Percentiles rank a stretch among this genome's conserved stretches.
phyloP scores from a whole-genome alignment of 2,113 vertebrate species.

The Paedocypris sp. region DNA sequence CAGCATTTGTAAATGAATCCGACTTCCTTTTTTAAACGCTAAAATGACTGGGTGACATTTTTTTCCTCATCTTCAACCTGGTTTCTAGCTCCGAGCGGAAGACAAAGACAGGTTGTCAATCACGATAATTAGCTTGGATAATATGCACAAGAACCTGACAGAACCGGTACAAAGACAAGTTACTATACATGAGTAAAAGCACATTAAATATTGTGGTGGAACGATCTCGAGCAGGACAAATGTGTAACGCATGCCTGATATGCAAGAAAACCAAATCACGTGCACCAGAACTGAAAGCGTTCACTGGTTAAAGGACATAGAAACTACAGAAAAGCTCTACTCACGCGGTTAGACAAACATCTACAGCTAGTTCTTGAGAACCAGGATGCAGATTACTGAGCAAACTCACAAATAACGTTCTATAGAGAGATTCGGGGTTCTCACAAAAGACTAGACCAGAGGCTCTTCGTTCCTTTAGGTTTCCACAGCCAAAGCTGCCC shows the following conservation, averaged over 20 bases:
- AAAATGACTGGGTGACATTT: too few relatives aligned
- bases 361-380: conserved; percentile 21
- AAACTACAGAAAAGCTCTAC: background rate
- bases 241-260: background rate
- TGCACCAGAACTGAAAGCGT: background rate
- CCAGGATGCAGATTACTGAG: conserved; percentile 55
- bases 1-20: too few relatives aligned
- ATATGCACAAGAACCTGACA: too few relatives aligned
- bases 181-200: too few relatives aligned
- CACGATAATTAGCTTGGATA: too few relatives aligned
- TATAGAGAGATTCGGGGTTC: conserved; percentile 80
- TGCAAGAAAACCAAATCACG: background rate
- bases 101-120: too few relatives aligned
- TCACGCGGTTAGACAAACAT: conserved; percentile 34
- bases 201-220: too few relatives aligned
- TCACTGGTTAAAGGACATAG: background rate
- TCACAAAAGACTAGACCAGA: conserved; percentile 96
- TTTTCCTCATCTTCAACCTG: too few relatives aligned
- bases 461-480: conserved; percentile 85
- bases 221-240: too few relatives aligned
- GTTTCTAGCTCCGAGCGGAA: too few relatives aligned
- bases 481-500: conserved; percentile 89
- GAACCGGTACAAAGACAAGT: too few relatives aligned
- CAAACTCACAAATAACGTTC: conserved; percentile 85
- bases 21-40: too few relatives aligned